Evolutionary conservation across 2,113 vertebrate species (phyloP).

Genomic region (Shinisaurus crocodilurus): DNA sequence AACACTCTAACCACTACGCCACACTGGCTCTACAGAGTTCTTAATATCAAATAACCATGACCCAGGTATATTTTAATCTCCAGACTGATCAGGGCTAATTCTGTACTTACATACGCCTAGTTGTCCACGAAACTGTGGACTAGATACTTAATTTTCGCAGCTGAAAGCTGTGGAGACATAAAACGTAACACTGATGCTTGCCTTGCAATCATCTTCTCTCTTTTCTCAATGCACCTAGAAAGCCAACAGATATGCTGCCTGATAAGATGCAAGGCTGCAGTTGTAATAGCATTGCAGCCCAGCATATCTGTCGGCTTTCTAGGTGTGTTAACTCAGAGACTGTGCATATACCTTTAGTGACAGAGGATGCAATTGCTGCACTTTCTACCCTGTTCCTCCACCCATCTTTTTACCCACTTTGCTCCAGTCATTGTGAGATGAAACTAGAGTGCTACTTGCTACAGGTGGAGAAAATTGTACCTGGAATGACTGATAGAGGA

Average conservation of each 20-base stretch:
- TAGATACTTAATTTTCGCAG: background rate
- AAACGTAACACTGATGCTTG: background rate
- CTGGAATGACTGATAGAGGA: background rate
- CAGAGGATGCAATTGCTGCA: background rate
- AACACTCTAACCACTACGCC: too few relatives aligned
- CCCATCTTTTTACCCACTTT: background rate
- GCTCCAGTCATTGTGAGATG: background rate
- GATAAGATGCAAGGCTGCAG: too few relatives aligned
- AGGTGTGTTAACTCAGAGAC: background rate
- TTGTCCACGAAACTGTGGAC: background rate
- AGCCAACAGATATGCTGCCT: too few relatives aligned
- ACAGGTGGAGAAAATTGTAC: background rate
- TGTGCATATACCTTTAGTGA: background rate
- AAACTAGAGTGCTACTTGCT: background rate
- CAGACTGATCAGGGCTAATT: background rate
- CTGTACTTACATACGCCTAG: background rate
- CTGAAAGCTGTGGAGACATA: background rate
- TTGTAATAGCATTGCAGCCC: too few relatives aligned
- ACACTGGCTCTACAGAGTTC: background rate
- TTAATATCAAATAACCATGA: background rate
- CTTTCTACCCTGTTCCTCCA: background rate
- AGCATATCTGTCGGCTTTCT: background rate
- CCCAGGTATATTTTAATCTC: background rate
- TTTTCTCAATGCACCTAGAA: background rate
- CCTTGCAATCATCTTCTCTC: too few relatives aligned